Percentiles rank a stretch among this genome's conserved stretches.
These are phyloP conservation scores for Mormyrus iriodes DNA, from an alignment of 2,113 vertebrate species.

Conservation along the genomic window DNA sequence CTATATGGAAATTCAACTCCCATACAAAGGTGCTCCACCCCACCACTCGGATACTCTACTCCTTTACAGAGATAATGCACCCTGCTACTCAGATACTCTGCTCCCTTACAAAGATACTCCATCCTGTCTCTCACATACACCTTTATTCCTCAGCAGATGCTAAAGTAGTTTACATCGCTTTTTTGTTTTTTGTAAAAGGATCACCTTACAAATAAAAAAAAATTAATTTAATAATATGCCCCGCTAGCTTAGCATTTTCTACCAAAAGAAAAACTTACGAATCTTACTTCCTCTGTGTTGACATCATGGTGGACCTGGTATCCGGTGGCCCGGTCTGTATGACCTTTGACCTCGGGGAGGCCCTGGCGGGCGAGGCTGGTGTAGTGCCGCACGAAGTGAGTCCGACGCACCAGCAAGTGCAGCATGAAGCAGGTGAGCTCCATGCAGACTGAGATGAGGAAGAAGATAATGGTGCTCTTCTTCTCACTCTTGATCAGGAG, in stretches of 20 bases:
- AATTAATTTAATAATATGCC: neutral
- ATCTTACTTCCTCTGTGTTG: slow-evolving; percentile 77
- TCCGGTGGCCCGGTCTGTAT: slow-evolving; percentile 47
- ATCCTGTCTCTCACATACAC: neutral
- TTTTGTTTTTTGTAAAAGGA: too few relatives aligned
- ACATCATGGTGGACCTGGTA: slow-evolving; percentile 89
- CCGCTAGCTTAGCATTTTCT: neutral
- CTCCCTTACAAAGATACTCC: neutral
- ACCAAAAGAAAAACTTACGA: slow-evolving; percentile 67
- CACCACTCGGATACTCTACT: neutral
- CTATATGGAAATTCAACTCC: neutral
- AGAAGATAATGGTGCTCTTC: slow-evolving; percentile 92
- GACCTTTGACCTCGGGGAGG: slow-evolving; percentile 38
- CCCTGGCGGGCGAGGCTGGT: slow-evolving; percentile 59
- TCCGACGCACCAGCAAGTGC: slow-evolving; percentile 82
- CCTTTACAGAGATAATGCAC: neutral
- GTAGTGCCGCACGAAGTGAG: slow-evolving; percentile 80
- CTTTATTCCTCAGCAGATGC: neutral
- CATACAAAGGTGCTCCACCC: neutral
- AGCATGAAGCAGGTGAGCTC: slow-evolving; percentile 90
- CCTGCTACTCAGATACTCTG: neutral
- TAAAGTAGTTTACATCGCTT: neutral
- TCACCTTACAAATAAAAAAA: too few relatives aligned
- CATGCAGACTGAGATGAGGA: slow-evolving; percentile 85
- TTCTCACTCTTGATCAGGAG: slow-evolving; percentile 80